Evolutionary conservation across 1,140 invertebrate genomes (phyloP).

Genomic region (Pseudobourletiella spinata): DNA sequence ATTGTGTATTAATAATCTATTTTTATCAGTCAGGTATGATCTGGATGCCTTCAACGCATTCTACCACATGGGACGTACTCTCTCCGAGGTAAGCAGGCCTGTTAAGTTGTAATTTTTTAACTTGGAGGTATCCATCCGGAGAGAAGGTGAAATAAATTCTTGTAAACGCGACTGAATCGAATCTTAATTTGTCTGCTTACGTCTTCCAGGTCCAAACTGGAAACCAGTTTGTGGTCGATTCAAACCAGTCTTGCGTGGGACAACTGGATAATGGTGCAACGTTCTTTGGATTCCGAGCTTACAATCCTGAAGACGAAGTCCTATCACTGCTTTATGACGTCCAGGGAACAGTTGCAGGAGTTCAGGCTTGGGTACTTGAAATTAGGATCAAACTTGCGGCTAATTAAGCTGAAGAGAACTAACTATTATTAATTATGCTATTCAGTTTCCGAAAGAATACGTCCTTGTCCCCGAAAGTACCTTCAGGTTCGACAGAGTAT

Average conservation of each 20-base stretch:
- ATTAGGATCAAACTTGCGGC: neutral
- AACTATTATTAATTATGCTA: neutral
- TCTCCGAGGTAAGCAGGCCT: neutral
- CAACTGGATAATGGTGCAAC: neutral
- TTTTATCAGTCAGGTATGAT: neutral
- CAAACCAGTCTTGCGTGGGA: neutral
- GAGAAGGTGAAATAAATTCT: neutral
- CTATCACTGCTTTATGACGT: constrained; percentile 10
- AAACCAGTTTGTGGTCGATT: neutral
- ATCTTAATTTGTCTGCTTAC: neutral
- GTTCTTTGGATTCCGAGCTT: neutral
- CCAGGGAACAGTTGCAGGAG: constrained; percentile 20
- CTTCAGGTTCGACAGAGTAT: neutral
- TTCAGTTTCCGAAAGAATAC: neutral
- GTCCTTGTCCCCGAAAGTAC: constrained; percentile 9
- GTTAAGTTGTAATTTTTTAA: neutral
- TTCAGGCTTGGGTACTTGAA: constrained; percentile 17
- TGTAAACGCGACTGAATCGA: too few relatives aligned
- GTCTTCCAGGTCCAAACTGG: neutral
- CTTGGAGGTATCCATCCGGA: neutral
- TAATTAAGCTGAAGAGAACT: neutral
- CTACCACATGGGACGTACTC: neutral
- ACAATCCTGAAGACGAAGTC: neutral
- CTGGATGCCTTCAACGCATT: neutral
- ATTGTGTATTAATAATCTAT: neutral